Evolutionary conservation across 2,888 invertebrate species (phyloP).

Genomic region (Drosophila quinaria): DNA sequence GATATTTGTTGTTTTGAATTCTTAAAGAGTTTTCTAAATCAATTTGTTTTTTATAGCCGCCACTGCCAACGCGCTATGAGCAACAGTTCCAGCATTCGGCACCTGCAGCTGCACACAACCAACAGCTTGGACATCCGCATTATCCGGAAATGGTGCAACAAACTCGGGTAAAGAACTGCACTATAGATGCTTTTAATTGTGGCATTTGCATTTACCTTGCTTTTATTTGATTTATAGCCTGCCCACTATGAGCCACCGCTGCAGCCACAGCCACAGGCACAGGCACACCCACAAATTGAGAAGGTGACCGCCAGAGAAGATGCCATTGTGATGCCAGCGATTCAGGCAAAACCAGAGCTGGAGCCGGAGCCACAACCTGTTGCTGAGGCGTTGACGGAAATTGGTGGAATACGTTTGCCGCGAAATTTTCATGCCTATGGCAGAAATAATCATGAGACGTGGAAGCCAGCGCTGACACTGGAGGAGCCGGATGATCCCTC

Average conservation of each 20-base stretch:
- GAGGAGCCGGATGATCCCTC: conserved; percentile 85
- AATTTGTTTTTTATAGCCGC: conserved; percentile 25
- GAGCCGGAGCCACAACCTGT: conserved; percentile 25
- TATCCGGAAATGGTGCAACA: conserved; percentile 35
- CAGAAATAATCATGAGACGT: conserved; percentile 84
- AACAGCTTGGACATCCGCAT: conserved; percentile 29
- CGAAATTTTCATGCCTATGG: conserved; percentile 83
- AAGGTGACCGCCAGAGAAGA: conserved; percentile 6
- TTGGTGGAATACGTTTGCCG: conserved; percentile 81
- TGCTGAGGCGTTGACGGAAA: conserved; percentile 30
- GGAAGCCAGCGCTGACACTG: conserved; percentile 84
- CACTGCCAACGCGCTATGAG: conserved; percentile 32
- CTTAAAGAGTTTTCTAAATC: conserved; percentile 4
- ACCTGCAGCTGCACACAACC: conserved; percentile 33
- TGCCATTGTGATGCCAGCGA: not conserved
- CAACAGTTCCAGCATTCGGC: conserved; percentile 40
- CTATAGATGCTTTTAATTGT: not conserved
- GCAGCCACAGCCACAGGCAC: conserved; percentile 35
- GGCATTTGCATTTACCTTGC: too few species aligned
- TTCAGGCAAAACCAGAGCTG: conserved; percentile 23
- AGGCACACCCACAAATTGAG: conserved; percentile 25
- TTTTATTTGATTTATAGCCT: conserved; percentile 19
- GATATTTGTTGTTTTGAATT: not conserved
- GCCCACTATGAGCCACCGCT: conserved; percentile 29
- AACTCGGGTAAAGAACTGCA: conserved; percentile 24